Evolutionary conservation across 2,113 vertebrate genomes (phyloP), one percentile per base, ranked within the genome.

Genomic region (Mustela nigripes): DNA sequence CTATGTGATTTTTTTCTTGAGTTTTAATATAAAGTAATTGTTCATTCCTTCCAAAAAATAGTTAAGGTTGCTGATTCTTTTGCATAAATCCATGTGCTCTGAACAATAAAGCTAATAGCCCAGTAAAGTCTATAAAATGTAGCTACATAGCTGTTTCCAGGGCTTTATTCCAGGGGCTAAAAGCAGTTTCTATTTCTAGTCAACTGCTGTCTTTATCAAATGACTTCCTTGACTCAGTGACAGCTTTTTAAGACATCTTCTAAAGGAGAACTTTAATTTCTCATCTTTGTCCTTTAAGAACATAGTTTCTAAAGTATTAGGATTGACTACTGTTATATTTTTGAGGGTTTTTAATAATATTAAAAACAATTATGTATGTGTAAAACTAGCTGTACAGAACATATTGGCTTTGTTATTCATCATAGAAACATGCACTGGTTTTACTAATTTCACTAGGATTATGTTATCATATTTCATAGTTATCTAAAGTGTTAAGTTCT

Each of bases 111-210:
- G 88, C 92, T 94, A 97, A 92, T 73, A 91, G 79, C 53, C 76
- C 88, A 56, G 28, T 65, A 50, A 97, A 91, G 71, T 69, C 58
- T 85, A 67, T 65, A 95, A 97, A 97, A 81, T 60, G 18, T n/a
- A 94, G 50, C 79, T 65, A 8, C 6, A 5, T 63, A 33, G 62
- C 53, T 92, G 28, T 83, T 89, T 84, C 87, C 93, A 92, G 60
- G 71, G 76, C 81, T 95, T 92, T 74, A 76, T 91, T 98, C 88
- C 69, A 97, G 81, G 76, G 96, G 65, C 69, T 97, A 95, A 97
- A 91, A 96, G 82, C 95, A 97, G 93, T 97, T 97, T 97, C 96
- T 97, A 95, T 97, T 97, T 97, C 94, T 95, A 97, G 88, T 82
- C 0, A 0, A 79, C 76, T 56, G 80, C 84, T 84, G 79, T 97